Evolutionary conservation across 2,888 invertebrate species (phyloP).

Genomic region (Microplitis deprimator): DNA sequence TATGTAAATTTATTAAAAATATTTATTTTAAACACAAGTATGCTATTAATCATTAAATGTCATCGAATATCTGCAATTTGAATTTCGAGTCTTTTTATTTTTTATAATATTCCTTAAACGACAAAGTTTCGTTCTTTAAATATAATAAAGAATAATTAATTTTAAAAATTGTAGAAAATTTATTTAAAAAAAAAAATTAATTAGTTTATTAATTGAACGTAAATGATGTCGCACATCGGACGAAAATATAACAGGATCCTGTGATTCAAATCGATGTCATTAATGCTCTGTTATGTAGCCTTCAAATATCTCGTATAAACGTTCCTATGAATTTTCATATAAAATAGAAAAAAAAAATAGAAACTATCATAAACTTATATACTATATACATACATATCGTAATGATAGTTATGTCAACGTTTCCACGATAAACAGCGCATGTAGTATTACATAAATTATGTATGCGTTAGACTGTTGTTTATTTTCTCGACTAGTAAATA

Average conservation of each 20-base stretch:
- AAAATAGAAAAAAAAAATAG: slow-evolving; percentile 20
- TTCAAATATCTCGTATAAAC: slow-evolving; percentile 31
- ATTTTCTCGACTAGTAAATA: not conserved
- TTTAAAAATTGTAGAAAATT: not conserved
- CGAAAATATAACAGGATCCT: slow-evolving; percentile 33
- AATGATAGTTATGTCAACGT: slow-evolving; percentile 23
- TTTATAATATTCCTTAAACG: not conserved
- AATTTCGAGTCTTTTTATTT: not conserved
- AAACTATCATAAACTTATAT: slow-evolving; percentile 20
- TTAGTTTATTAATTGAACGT: not conserved
- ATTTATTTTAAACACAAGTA: not conserved
- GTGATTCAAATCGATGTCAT: not conserved
- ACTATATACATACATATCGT: slow-evolving; percentile 2
- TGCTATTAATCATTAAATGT: not conserved
- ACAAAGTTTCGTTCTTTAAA: too few relatives aligned
- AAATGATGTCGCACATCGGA: not conserved
- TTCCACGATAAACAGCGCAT: slow-evolving; percentile 18
- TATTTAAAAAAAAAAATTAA: not conserved
- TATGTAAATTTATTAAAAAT: not conserved
- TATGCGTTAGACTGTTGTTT: not conserved
- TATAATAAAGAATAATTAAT: not conserved
- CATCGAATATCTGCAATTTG: not conserved
- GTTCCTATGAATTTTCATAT: slow-evolving; percentile 29
- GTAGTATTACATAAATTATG: not conserved
- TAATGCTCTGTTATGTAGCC: slow-evolving; percentile 28